Evolutionary conservation across 2,797 vertebrate genomes (phyloP), one percentile per base, ranked within the genome.

Genomic region (Sternarchorhynchus goeldii): DNA sequence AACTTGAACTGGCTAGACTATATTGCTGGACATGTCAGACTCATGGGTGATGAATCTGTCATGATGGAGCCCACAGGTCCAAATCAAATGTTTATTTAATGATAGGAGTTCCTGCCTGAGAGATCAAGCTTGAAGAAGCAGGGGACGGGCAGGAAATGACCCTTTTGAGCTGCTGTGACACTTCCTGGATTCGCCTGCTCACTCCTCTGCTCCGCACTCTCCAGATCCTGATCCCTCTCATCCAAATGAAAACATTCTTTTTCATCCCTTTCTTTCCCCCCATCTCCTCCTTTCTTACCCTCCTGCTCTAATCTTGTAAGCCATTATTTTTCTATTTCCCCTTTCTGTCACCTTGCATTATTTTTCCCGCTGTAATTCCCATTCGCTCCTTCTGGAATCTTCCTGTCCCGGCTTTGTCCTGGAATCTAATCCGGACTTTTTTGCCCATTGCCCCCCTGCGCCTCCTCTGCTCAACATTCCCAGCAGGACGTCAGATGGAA

Each of bases 241-340:
- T 92, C 91, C 93, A 92, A 92, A 93, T 93, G 90, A 95, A 95
- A 94, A 92, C 92, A 92, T 93, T 93, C 90, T 90, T 87, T 88
- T 92, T 93, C 87, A 91, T 77, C 79, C 64, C 82, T 77, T 88
- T 87, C 82, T 82, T 86, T 85, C 90, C 88, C 77, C 79, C 89
- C 89, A 91, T 92, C 90, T 90, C 85, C 88, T 81, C 64, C 76
- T 82, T 77, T 81, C 86, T 84, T 66, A 71, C 67, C 74, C 79
- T 72, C 78, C 78, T 87, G 66, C 84, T 88, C 91, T 94, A 92
- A 89, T 87, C 95, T 93, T 95, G 93, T 95, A 94, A 94, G 92
- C 94, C 91, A 94, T 94, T 95, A 95, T 94, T 94, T 96, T 94
- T 95, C 94, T 93, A 95, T 95, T 96, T 96, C 95, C 95, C 94